These are phyloP conservation scores for Urocolius indicus DNA, from an alignment of 2,113 vertebrate genomes.

Conservation along the genomic window DNA sequence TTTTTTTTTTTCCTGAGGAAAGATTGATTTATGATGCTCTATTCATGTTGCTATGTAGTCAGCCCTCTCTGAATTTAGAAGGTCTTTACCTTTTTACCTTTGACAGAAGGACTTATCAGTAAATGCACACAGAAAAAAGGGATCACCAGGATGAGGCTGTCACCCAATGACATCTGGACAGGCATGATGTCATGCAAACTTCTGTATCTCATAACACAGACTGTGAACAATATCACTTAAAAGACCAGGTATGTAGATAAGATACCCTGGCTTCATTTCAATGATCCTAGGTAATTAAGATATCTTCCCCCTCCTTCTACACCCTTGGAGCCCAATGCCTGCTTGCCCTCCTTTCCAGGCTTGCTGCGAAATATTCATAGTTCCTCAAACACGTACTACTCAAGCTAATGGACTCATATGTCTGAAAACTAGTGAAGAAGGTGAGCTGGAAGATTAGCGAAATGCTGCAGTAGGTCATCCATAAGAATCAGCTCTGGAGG, in stretches of 20 bases:
- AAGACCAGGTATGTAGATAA: not conserved
- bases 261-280: not conserved
- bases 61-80: not conserved
- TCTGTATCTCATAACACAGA: not conserved
- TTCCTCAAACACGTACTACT: not conserved
- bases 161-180: not conserved
- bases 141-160: not conserved
- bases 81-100: conserved; percentile 7
- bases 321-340: not conserved
- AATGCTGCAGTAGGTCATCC: conserved; percentile 43
- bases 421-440: not conserved
- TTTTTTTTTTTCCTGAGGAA: conserved; percentile 3
- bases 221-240: not conserved
- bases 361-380: not conserved
- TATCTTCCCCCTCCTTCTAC: not conserved
- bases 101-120: not conserved
- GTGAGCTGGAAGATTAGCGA: not conserved
- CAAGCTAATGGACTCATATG: not conserved
- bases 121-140: not conserved
- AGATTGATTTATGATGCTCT: conserved; percentile 31
- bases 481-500: conserved; percentile 50
- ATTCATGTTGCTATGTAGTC: not conserved
- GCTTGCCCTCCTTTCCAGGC: not conserved
- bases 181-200: not conserved
- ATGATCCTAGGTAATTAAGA: not conserved